Percentiles rank a stretch among this genome's conserved stretches.
Conservation (phyloP, 2,888 invertebrate species). For the Ommatoiulus sabulosus region DNA sequence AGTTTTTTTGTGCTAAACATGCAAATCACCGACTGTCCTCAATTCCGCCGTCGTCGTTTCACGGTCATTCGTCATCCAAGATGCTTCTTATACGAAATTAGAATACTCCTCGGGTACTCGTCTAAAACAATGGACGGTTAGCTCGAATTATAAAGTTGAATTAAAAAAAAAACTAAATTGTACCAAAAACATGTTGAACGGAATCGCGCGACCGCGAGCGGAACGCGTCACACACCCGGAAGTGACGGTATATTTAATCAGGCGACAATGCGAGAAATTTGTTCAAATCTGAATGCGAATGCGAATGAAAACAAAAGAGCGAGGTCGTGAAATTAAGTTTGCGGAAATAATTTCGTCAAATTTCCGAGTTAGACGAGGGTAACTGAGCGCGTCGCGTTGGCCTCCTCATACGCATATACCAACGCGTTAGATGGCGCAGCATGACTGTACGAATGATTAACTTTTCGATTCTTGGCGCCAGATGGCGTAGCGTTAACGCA, state of each 20-base stretch:
- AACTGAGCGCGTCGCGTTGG: background rate
- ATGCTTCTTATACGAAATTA: background rate
- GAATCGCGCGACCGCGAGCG: background rate
- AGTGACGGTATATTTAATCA: background rate
- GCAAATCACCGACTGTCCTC: background rate
- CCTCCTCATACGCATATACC: too few species aligned
- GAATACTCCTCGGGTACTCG: background rate
- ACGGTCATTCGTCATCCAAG: background rate
- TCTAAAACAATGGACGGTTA: background rate
- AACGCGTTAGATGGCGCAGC: background rate
- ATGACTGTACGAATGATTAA: background rate
- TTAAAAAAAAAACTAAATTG: background rate
- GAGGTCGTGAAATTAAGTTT: background rate
- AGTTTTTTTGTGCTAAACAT: background rate
- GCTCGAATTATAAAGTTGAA: background rate
- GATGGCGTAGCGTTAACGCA: too few species aligned
- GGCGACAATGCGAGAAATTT: background rate
- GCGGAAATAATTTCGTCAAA: background rate
- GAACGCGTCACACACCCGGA: background rate
- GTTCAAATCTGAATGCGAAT: background rate
- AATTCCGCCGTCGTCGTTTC: background rate
- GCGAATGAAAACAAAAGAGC: conserved; percentile 32
- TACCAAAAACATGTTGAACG: background rate
- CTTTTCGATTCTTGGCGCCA: too few species aligned
- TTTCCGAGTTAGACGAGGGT: background rate